A percentile compares a stretch with the other conserved stretches of the same genome.
Evolutionary conservation across 2,888 invertebrate species (phyloP).

Genomic region (Megastigmus dorsalis): DNA sequence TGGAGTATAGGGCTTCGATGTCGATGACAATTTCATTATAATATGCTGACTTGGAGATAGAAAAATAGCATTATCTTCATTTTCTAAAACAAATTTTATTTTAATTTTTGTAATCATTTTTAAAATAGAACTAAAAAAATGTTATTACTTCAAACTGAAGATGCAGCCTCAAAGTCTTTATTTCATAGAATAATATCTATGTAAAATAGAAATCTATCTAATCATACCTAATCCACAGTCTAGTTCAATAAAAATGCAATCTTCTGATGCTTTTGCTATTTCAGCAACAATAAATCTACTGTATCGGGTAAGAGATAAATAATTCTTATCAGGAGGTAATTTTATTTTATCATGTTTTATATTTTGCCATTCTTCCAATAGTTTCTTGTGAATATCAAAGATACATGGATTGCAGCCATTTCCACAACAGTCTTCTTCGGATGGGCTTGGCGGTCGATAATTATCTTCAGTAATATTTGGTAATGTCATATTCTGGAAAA

Average conservation of each 20-base stretch:
- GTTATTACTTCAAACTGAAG: too few relatives aligned
- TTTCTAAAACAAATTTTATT: slow-evolving; percentile 28
- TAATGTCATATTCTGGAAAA: neutral
- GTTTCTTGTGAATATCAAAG: slow-evolving; percentile 66
- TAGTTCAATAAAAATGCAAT: slow-evolving; percentile 55
- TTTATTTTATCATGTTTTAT: slow-evolving; percentile 51
- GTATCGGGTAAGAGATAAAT: slow-evolving; percentile 49
- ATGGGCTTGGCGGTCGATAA: slow-evolving; percentile 63
- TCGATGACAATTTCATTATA: slow-evolving; percentile 59
- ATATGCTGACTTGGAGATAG: slow-evolving; percentile 68
- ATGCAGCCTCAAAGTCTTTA: too few relatives aligned
- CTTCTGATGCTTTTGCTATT: slow-evolving; percentile 49
- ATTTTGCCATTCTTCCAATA: slow-evolving; percentile 64
- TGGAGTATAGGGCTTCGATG: slow-evolving; percentile 68
- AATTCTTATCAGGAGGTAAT: slow-evolving; percentile 39
- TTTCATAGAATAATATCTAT: neutral
- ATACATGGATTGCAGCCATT: slow-evolving; percentile 69
- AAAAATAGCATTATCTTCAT: slow-evolving; percentile 53
- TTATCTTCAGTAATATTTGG: slow-evolving; percentile 26
- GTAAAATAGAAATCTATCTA: neutral
- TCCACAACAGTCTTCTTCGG: slow-evolving; percentile 68
- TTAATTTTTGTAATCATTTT: neutral
- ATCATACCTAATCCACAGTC: slow-evolving; percentile 36
- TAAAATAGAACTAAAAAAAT: neutral
- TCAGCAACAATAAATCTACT: slow-evolving; percentile 49